Evolutionary conservation across 2,797 vertebrate species (phyloP).

Genomic region (Ataeniobius toweri): DNA sequence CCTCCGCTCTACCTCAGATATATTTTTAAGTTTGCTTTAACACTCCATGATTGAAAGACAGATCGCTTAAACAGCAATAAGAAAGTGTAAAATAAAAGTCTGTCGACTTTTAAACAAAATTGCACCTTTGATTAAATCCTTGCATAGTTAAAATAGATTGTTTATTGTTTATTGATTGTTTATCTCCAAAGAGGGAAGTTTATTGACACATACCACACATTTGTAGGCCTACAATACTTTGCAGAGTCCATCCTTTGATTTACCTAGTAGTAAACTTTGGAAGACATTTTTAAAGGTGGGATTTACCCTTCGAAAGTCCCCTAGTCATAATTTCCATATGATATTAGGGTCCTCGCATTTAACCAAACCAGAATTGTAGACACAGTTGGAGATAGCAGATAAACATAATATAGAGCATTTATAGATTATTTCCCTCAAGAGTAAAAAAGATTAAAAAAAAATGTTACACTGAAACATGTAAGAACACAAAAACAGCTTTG

Average conservation of each 20-base stretch:
- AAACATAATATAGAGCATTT: no score
- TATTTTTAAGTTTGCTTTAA: background rate
- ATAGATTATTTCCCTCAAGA: background rate
- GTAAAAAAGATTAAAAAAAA: background rate
- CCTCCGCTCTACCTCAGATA: slow-evolving; percentile 17
- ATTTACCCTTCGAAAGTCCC: background rate
- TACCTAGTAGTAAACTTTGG: no score
- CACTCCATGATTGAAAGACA: slow-evolving; percentile 7
- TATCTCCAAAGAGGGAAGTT: background rate
- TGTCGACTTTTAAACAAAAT: no score
- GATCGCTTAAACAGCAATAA: background rate
- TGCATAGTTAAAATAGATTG: background rate
- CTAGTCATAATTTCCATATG: background rate
- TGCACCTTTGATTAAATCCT: background rate
- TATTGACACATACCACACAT: background rate
- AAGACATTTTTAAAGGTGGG: background rate
- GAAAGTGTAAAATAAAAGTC: background rate
- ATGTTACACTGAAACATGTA: background rate
- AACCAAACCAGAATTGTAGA: background rate
- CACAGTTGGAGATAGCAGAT: background rate
- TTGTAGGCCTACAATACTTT: background rate
- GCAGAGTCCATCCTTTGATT: no score
- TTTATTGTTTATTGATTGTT: background rate
- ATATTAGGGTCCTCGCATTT: background rate
- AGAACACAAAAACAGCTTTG: background rate